A percentile compares a stretch with the other conserved stretches of the same genome.
Conservation (phyloP, 2,113 vertebrate species). For the Actinemys pallida region DNA sequence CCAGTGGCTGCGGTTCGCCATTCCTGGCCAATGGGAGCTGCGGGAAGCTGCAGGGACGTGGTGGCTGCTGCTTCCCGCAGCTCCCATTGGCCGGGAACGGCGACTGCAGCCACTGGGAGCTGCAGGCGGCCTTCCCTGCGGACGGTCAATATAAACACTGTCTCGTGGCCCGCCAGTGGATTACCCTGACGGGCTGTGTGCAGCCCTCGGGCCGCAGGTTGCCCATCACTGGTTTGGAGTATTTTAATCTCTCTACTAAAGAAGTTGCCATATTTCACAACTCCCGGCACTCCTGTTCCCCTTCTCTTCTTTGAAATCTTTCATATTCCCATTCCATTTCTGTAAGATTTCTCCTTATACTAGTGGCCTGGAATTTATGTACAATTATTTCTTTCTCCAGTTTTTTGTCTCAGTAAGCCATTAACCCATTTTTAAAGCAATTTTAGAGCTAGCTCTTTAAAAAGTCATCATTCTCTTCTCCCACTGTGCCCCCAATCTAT, state of each 20-base stretch:
- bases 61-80: no score
- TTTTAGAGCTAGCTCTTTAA: slow-evolving; percentile 18
- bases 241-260: background rate
- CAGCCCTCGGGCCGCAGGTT: no score
- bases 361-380: background rate
- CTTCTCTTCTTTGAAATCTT: slow-evolving; percentile 4
- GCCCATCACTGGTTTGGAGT: background rate
- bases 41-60: no score
- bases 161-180: no score
- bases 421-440: slow-evolving; percentile 34
- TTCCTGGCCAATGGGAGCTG: no score
- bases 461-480: slow-evolving; percentile 18
- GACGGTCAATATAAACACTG: no score
- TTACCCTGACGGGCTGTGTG: no score
- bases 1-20: no score
- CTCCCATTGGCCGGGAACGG: no score
- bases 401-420: slow-evolving; percentile 31
- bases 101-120: no score
- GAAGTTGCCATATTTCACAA: background rate
- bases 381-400: slow-evolving; percentile 20
- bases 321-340: background rate
- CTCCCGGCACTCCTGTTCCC: background rate
- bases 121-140: no score
- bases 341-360: background rate
- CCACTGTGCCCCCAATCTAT: background rate